Evolutionary conservation across 1,140 invertebrate genomes (phyloP), one percentile per base, ranked within the genome.

Genomic region (Monochamus saltuarius): DNA sequence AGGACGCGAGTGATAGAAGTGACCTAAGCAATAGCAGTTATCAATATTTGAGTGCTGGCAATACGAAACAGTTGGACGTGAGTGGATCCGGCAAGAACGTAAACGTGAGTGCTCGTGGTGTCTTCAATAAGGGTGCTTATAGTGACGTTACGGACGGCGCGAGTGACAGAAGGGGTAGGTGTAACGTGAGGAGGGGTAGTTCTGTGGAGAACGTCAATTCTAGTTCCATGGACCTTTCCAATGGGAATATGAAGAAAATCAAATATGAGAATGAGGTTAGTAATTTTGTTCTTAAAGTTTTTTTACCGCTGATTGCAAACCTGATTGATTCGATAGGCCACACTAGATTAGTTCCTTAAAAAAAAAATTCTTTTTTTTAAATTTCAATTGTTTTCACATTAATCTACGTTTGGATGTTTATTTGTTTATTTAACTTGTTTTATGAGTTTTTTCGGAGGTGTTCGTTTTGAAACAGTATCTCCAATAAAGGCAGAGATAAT

Each of bases 151-250:
- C 53, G n/a, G 38, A 59, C 34, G 51, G 34, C 36, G 38, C 36
- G 11, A 57, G 47, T 59, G 65, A 57, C 19, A 52, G 16, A 10
- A 53, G 36, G 50, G 49, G 17, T 7, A 58, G 61, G 16, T 49
- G 54, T 10, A 52, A 56, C 11, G 53, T 76, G 17, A 68, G 77
- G 46, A 64, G 75, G 16, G 75, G 76, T 7, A 75, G 72, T 47
- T 78, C 77, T 1, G 72, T 74, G 13, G 77, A 79, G 60, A 78
- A 77, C 53, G 54, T 79, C 10, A 73, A 74, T 62, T 46, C 57
- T 11, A 67, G 64, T 38, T 56, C 63, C 11, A 36, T 67, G 37
- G 70, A 75, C 58, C 19, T 67, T 63, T 61, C 64, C 0, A 73
- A 72, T 55, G 69, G 68, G 6, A 57, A 59, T 42, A 49, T 72